Conservation (phyloP, 2,113 vertebrate species). For the Galbula dea region DNA sequence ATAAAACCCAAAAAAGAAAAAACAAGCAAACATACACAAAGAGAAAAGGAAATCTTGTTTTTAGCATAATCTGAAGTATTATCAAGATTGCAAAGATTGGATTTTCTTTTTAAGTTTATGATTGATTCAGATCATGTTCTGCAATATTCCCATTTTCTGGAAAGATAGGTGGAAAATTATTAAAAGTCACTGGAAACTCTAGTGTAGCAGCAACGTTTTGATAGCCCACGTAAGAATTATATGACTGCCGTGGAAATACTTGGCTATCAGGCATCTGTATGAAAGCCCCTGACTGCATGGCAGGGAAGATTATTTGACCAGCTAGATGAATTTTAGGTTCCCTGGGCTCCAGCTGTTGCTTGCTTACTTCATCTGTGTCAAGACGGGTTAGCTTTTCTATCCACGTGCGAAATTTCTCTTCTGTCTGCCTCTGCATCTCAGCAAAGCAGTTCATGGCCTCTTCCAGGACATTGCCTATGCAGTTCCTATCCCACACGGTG, state of each 20-base stretch:
- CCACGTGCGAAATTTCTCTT: constrained; percentile 89
- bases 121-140: constrained; percentile 76
- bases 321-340: constrained; percentile 75
- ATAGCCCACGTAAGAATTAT: constrained; percentile 76
- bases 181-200: constrained; percentile 74
- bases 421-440: constrained; percentile 90
- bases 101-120: constrained; percentile 72
- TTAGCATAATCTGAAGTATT: constrained; percentile 49
- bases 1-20: constrained; percentile 16
- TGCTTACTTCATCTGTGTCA: constrained; percentile 85
- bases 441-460: constrained; percentile 92
- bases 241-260: constrained; percentile 75
- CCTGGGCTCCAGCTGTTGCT: constrained; percentile 81
- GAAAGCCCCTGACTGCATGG: constrained; percentile 75
- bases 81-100: neutral
- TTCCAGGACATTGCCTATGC: constrained; percentile 89
- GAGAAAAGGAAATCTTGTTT: constrained; percentile 36
- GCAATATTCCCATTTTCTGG: constrained; percentile 82
- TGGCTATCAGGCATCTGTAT: constrained; percentile 78
- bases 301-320: constrained; percentile 69
- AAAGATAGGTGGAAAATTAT: constrained; percentile 75
- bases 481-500: constrained; percentile 86
- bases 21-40: constrained; percentile 14
- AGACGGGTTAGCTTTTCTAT: constrained; percentile 89
- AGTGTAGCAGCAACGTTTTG: constrained; percentile 68